Conservation (phyloP, 2,113 vertebrate genomes). For the Marmota monax region DNA sequence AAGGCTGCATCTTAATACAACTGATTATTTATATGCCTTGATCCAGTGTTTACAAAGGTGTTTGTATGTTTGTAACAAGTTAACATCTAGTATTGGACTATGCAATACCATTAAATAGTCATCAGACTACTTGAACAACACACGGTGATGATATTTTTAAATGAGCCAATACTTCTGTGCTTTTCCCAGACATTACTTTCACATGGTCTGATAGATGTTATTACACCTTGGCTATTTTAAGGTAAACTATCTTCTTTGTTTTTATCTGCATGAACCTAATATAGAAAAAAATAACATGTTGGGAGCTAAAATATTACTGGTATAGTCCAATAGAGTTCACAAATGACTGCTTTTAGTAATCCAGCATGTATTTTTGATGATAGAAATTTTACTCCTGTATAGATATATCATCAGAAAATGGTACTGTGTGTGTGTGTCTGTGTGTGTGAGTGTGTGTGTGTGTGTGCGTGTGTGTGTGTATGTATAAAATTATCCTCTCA, state of each 20-base stretch:
- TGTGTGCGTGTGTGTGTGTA: background rate
- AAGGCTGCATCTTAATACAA: constrained; percentile 12
- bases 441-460: background rate
- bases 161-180: background rate
- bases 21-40: background rate
- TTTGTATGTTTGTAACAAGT: constrained; percentile 12
- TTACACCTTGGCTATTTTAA: background rate
- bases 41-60: background rate
- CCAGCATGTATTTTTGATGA: background rate
- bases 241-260: constrained; percentile 28
- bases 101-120: background rate
- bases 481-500: background rate
- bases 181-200: background rate
- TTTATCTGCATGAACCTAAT: background rate
- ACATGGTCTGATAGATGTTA: background rate
- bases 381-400: background rate
- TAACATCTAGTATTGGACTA: constrained; percentile 38
- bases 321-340: background rate
- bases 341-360: background rate
- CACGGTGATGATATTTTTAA: background rate
- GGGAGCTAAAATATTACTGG: background rate
- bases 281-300: constrained; percentile 2
- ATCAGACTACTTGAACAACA: constrained; percentile 3
- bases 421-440: background rate
- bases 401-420: background rate